Base-by-base conservation (phyloP, 2,797 vertebrate genomes). In the Jordanella pulchra region DNA sequence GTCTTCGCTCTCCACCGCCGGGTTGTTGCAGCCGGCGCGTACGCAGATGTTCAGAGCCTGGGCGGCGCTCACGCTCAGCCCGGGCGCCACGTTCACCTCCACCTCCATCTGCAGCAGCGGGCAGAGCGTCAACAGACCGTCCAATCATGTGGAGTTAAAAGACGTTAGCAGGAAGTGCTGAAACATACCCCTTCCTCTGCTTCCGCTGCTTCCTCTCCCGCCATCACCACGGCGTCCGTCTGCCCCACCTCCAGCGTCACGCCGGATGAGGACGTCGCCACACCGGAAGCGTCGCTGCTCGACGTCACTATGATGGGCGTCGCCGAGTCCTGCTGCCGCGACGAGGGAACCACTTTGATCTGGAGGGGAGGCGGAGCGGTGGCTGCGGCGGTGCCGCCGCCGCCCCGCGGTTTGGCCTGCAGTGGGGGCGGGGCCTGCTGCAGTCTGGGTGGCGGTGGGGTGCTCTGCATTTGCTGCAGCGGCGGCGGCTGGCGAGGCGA, bases 391-490 rank as follows among this genome's bases (percentile, higher is more conserved):
- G 78, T 89, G n/a, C 92, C 89, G n/a, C 92, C 93, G 5, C 89
- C 91, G 0, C 91, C 93, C 0, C 94, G 89, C 0, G 94, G 94
- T 60, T 97, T 95, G 39, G 94, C 93, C 88, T 96, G 96, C 23
- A 98, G 93, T 0, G 96, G 96, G 0, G 96, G 96, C 0, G 96
- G 97, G 0, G 96, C 92, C 76, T 96, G 96, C 86, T 96, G 96
- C 69, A 96, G 90, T 89, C 91, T 65, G 25, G 94, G 96, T 0
- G 96, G 95, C 0, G 85, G 93, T 0, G 92, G 93, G 2, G 95
- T 95, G 83, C 94, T 95, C 89, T 96, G 96, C 93, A 96, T 96
- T 85, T 97, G 96, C 84, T 97, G 93, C 4, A 96, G 95, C 0
- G 97, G 96, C 0, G 97, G 96, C 0, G 97, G 96, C 82, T 95